Percentiles rank a stretch among this genome's conserved stretches.
phyloP scores from a whole-genome alignment of 2,113 vertebrate genomes.

The Aegotheles bennettii region DNA sequence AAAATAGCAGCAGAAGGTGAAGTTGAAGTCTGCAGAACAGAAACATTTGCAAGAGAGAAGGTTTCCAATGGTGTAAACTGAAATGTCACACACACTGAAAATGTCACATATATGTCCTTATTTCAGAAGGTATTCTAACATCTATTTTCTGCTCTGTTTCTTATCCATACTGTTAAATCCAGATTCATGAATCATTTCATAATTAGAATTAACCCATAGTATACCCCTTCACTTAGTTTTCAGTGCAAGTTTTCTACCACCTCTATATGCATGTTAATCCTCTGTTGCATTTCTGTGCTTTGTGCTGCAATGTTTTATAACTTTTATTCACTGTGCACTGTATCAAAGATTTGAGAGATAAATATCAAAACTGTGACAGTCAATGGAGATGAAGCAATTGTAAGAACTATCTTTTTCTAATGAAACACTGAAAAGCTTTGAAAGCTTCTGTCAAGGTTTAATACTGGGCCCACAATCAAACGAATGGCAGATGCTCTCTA shows the following conservation, averaged over 20 bases:
- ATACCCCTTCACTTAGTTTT: neutral
- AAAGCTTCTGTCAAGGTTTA: no score
- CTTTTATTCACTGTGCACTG: neutral
- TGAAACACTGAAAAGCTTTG: neutral
- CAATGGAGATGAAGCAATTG: neutral
- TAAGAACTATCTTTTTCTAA: neutral
- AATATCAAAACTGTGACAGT: neutral
- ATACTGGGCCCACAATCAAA: no score
- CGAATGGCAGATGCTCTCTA: no score
- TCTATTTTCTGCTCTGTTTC: neutral
- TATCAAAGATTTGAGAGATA: neutral
- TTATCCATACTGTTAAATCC: neutral
- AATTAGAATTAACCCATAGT: neutral
- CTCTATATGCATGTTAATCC: neutral
- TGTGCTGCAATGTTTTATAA: neutral
- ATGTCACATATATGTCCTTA: neutral
- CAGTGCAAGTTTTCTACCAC: neutral
- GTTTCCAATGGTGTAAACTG: neutral
- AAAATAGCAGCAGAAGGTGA: neutral
- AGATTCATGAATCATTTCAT: neutral
- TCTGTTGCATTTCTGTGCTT: neutral
- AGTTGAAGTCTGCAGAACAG: neutral
- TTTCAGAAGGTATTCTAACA: neutral
- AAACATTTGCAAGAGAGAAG: neutral
- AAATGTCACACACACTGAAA: neutral